Base-by-base conservation (phyloP, 1,140 invertebrate species). In the Nixonia krombeini region DNA sequence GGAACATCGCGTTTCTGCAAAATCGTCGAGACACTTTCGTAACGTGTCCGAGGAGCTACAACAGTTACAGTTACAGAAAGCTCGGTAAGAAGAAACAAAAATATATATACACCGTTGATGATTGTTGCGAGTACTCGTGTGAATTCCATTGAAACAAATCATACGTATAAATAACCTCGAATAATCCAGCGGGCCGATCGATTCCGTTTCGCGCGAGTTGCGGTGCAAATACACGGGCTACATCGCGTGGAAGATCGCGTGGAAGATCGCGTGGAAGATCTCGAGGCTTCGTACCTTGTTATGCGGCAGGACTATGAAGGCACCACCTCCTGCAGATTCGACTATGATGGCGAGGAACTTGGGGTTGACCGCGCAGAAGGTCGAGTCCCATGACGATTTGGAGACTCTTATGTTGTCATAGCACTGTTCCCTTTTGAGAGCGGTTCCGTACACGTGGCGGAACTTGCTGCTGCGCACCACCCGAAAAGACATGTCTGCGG, bases 321-420 rank as follows among this genome's bases (percentile, higher is more conserved):
- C 96, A 52, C 97, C 97, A 58, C 98, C 98, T 50, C 98, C 98
- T 40, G 96, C 97, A 37, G 96, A 97, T 86, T 99, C 98, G 42
- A 98, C 97, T 82, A 99, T 98, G 76, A 99, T 96, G 53, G 98
- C 98, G 70, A 99, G 87, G 86, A 99, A 99, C 86, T 99, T 99
- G 12, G 98, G 97, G 87, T 99, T 99, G 64, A 99, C 97, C 65
- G 95, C 94, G 89, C 97, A 99, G 84, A 99, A 99, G 50, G 95
- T 97, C 37, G 96, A 97, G 85, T 99, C 98, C 96, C 96, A 98
- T 29, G 96, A 97, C 80, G 94, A 97, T 85, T 99, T 98, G 12
- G 97, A 98, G 35, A 99, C 96, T 77, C 97, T 89, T 79, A 99
- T 96, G 85, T 98, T 98, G 86, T 99, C 97, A 87, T 99, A 99